Conservation (phyloP, 2,888 invertebrate species). For the Pseudoips prasinana region DNA sequence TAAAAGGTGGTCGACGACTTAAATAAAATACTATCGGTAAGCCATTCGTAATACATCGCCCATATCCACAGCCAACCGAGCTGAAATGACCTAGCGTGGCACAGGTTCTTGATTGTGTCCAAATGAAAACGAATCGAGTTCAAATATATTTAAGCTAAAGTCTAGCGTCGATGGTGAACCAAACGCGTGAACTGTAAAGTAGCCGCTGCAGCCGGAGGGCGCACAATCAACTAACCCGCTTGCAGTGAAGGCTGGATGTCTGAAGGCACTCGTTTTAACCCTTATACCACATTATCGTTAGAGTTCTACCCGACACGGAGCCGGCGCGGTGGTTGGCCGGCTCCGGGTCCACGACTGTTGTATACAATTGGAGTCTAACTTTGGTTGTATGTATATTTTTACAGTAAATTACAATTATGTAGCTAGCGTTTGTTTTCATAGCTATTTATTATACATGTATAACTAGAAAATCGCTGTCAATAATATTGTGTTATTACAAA, state of each 20-base stretch:
- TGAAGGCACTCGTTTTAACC: constrained; percentile 79
- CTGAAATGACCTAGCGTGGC: constrained; percentile 33
- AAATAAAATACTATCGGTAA: constrained; percentile 46
- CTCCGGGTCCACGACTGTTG: constrained; percentile 40
- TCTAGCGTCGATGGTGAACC: constrained; percentile 20
- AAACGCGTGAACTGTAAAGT: constrained; percentile 9
- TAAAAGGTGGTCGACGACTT: constrained; percentile 30
- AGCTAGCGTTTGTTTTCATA: constrained; percentile 56
- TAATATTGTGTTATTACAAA: constrained; percentile 20
- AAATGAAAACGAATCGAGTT: constrained; percentile 29
- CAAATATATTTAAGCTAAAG: constrained; percentile 22
- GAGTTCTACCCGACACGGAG: constrained; percentile 40
- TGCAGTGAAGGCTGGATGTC: constrained; percentile 76
- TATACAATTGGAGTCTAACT: constrained; percentile 57
- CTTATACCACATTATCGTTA: constrained; percentile 59
- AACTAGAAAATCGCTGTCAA: constrained; percentile 35
- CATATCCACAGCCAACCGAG: constrained; percentile 41
- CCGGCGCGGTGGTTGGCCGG: constrained; percentile 25
- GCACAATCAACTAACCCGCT: constrained; percentile 71
- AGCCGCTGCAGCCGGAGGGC: constrained; percentile 39
- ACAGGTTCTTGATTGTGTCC: constrained; percentile 45
- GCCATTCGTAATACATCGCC: constrained; percentile 40
- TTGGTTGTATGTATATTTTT: constrained; percentile 53
- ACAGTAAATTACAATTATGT: constrained; percentile 44
- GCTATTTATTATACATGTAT: constrained; percentile 39